Evolutionary conservation across 1,140 invertebrate species (phyloP).

Genomic region (Bradysia coprophila): DNA sequence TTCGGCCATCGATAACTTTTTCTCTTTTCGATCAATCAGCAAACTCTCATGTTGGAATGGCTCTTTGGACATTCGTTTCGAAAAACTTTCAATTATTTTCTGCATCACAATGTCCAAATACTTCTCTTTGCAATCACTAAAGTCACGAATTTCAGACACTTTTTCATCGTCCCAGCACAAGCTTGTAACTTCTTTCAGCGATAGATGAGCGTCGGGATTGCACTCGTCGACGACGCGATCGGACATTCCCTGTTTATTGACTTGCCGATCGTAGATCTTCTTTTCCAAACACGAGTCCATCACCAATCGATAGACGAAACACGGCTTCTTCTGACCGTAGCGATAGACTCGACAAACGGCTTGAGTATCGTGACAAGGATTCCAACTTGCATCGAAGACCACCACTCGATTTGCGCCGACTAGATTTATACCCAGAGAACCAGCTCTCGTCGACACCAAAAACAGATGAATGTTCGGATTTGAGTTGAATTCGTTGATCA

Average conservation of each 20-base stretch:
- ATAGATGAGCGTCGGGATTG: slow-evolving; percentile 90
- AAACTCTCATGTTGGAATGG: slow-evolving; percentile 96
- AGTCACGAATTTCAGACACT: slow-evolving; percentile 53
- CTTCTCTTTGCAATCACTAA: slow-evolving; percentile 44
- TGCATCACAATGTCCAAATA: slow-evolving; percentile 70
- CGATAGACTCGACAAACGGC: slow-evolving; percentile 95
- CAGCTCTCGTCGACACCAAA: slow-evolving; percentile 92
- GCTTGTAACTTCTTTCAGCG: slow-evolving; percentile 85
- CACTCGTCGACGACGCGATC: slow-evolving; percentile 96
- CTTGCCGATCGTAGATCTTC: slow-evolving; percentile 95
- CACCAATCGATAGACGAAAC: slow-evolving; percentile 90
- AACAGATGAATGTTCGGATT: slow-evolving; percentile 80
- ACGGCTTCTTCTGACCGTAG: slow-evolving; percentile 88
- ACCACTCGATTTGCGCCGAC: slow-evolving; percentile 94
- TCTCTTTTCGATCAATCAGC: slow-evolving; percentile 87
- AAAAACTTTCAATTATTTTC: slow-evolving; percentile 43
- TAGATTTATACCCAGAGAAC: slow-evolving; percentile 93
- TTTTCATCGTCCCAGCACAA: slow-evolving; percentile 87
- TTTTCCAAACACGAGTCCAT: slow-evolving; percentile 94
- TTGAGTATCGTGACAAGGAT: slow-evolving; percentile 98
- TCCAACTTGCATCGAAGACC: slow-evolving; percentile 97
- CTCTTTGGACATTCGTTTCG: slow-evolving; percentile 58
- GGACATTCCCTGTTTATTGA: slow-evolving; percentile 94
- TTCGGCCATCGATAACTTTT: slow-evolving; percentile 86
- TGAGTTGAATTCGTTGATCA: slow-evolving; percentile 95